Base-by-base conservation (phyloP, 2,113 vertebrate genomes). In the Amblyopsis rosae region DNA sequence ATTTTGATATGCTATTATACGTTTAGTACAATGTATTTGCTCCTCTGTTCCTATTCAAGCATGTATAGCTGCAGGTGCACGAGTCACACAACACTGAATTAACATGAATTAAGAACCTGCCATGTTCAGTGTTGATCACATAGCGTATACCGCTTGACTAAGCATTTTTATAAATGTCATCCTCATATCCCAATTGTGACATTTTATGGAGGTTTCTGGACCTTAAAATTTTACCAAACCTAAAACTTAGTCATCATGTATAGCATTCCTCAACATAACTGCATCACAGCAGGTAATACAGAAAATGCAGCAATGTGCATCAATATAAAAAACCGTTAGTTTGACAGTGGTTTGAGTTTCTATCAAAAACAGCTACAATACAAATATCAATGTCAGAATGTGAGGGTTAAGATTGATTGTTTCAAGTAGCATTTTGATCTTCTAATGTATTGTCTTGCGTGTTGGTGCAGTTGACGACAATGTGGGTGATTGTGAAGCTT, bases 241-340 rank as follows among this genome's bases (percentile, higher is more conserved):
- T 32, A 26, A 79, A 86, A 73, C 78, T 85, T 67, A 65, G 87
- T 69, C 82, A 86, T 91, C 88, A 91, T 88, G 88, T 87, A 88
- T 88, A 70, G 70, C 88, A 91, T 90, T 90, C 90, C 90, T 89
- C 67, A 73, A 69, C 60, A 59, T 69, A 69, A 60, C 59, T 57
- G n/a, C 61, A 60, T 67, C 64, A 26, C 49, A 62, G 67, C 77
- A 78, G 70, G 85, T 85, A 91, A 88, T 76, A 26, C 54, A 59
- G 57, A 76, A 60, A 79, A 26, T 26, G 2, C 26, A 26, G 26
- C 82, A 77, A 69, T 75, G 26, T 26, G 26, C 1, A 64, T 65
- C 54, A 69, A 53, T 73, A 46, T 72, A 57, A 62, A 72, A n/a
- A n/a, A 57, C 19, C 6, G 26, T 60, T 79, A 67, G 12, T 4